phyloP scores from a whole-genome alignment of 2,888 invertebrate species.

The Conistra vaccinii region DNA sequence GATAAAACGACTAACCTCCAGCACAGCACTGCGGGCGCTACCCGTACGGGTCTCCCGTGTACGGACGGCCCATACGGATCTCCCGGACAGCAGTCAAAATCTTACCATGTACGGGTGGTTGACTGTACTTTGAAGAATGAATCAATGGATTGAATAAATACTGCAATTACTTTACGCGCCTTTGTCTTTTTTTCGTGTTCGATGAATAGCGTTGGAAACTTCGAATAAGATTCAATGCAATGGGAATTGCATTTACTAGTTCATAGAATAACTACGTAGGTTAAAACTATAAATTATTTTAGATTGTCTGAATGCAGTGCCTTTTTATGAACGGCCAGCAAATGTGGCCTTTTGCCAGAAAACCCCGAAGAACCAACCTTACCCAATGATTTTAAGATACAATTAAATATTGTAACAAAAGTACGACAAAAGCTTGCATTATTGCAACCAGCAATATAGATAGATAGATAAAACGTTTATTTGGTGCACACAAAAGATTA shows the following conservation, averaged over 20 bases:
- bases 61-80: too few relatives aligned
- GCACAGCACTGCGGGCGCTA: too few relatives aligned
- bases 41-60: too few relatives aligned
- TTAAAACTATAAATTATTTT: constrained; percentile 13
- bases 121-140: constrained; percentile 5
- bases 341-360: constrained; percentile 22
- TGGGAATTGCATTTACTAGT: background rate
- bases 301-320: background rate
- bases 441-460: too few relatives aligned
- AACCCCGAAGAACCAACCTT: background rate
- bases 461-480: too few relatives aligned
- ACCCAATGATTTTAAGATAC: background rate
- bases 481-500: too few relatives aligned
- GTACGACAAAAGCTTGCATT: background rate
- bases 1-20: too few relatives aligned
- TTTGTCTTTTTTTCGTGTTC: constrained; percentile 16
- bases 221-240: constrained; percentile 18
- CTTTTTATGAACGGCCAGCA: constrained; percentile 1
- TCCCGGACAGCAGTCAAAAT: too few relatives aligned
- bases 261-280: background rate
- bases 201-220: constrained; percentile 26
- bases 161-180: background rate
- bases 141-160: constrained; percentile 40
- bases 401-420: background rate
- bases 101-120: background rate